Conservation (phyloP, 1,140 invertebrate species). For the Caerostris darwini region DNA sequence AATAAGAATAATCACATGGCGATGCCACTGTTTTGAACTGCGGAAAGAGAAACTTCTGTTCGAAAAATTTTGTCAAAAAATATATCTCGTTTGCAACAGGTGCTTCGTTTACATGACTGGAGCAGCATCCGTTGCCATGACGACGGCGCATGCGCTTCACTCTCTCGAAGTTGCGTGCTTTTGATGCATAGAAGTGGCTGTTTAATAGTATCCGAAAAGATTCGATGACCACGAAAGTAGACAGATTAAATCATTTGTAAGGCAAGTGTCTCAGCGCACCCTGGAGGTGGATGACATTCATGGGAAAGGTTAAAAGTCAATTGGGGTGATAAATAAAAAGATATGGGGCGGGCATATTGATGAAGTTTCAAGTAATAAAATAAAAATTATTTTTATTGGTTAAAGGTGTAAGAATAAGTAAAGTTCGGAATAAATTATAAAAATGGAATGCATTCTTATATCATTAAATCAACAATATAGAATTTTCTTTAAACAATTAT, state of each 20-base stretch:
- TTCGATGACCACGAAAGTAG: constrained; percentile 14
- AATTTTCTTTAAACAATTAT: too few species aligned
- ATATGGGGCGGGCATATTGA: background rate
- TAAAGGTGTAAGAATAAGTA: too few species aligned
- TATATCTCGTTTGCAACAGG: constrained; percentile 36
- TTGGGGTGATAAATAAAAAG: background rate
- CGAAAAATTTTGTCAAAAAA: constrained; percentile 50
- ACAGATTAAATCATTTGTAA: constrained; percentile 9
- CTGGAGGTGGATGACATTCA: constrained; percentile 7
- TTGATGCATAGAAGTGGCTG: background rate
- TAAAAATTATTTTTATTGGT: too few species aligned
- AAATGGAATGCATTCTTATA: too few species aligned
- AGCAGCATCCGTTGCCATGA: constrained; percentile 50
- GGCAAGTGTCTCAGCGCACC: background rate
- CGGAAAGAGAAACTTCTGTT: constrained; percentile 20
- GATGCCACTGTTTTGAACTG: constrained; percentile 3
- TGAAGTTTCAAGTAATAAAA: background rate
- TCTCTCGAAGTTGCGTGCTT: background rate
- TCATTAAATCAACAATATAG: too few species aligned
- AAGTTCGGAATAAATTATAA: too few species aligned
- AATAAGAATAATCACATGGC: background rate
- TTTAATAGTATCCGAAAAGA: constrained; percentile 5
- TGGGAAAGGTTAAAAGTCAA: constrained; percentile 10
- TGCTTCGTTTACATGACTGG: constrained; percentile 54
- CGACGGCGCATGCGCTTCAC: constrained; percentile 35